phyloP scores from a whole-genome alignment of 2,888 invertebrate species.

The Caenorhabditis doughertyi region DNA sequence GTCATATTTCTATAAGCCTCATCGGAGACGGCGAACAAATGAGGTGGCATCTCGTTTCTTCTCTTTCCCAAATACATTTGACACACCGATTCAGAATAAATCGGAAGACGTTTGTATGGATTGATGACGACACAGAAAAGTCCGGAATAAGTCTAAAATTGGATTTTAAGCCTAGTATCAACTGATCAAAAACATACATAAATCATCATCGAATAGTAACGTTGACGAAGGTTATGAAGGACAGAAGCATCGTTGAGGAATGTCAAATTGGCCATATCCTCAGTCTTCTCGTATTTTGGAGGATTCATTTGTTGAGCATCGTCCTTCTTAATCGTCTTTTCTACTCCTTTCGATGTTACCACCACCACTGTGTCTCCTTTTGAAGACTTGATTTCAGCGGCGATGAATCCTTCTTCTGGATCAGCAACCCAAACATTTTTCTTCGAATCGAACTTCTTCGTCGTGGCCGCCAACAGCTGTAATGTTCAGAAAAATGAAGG shows the following conservation, averaged over 20 bases:
- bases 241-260: constrained; percentile 97
- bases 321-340: constrained; percentile 84
- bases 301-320: constrained; percentile 92
- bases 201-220: constrained; percentile 87
- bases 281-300: constrained; percentile 96
- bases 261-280: constrained; percentile 82
- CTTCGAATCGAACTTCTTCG: constrained; percentile 90
- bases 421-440: constrained; percentile 99
- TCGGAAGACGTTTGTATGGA: constrained; percentile 82
- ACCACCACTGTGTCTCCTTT: constrained; percentile 98
- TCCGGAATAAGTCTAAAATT: constrained; percentile 81
- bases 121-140: constrained; percentile 83
- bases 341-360: constrained; percentile 91
- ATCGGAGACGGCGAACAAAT: constrained; percentile 96
- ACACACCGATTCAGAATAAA: constrained; percentile 82
- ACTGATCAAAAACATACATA: constrained; percentile 75
- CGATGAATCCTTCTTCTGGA: constrained; percentile 97
- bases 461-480: constrained; percentile 76
- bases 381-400: constrained; percentile 95
- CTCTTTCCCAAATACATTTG: constrained; percentile 72
- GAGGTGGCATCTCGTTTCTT: constrained; percentile 86
- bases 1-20: constrained; percentile 99
- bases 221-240: constrained; percentile 97
- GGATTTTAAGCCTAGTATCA: too few species aligned
- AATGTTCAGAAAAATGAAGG: constrained; percentile 1